Evolutionary conservation across 2,113 vertebrate species (phyloP).

Genomic region (Syrrhaptes paradoxus): DNA sequence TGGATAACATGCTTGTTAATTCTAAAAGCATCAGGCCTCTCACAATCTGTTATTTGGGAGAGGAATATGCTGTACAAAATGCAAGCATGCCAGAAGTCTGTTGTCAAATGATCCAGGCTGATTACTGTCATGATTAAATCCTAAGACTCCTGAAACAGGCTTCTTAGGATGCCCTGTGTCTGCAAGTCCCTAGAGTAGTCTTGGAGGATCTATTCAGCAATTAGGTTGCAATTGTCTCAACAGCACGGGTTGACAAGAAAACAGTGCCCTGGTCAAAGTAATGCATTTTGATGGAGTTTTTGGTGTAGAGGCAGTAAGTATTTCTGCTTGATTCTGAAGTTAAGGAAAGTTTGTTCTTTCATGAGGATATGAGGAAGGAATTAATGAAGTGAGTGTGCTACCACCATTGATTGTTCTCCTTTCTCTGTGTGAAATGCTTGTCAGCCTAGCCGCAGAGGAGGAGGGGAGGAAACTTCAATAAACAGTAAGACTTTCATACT

Average conservation of each 20-base stretch:
- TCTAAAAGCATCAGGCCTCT: neutral
- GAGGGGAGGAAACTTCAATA: neutral
- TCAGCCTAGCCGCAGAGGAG: neutral
- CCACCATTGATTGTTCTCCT: neutral
- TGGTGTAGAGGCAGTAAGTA: neutral
- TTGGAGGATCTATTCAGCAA: neutral
- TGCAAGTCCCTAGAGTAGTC: neutral
- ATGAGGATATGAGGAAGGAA: neutral
- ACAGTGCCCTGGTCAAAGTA: neutral
- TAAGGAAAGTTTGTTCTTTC: neutral
- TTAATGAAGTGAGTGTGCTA: neutral
- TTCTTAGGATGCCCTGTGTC: neutral
- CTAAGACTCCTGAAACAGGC: neutral
- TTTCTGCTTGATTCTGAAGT: neutral
- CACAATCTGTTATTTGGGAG: neutral
- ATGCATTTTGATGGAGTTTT: neutral
- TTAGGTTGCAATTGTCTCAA: neutral
- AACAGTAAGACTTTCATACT: neutral
- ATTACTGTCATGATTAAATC: neutral
- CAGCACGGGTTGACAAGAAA: neutral
- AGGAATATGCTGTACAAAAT: neutral
- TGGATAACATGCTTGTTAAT: neutral
- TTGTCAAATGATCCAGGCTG: neutral
- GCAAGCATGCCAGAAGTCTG: neutral
- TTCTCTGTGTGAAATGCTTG: neutral